Evolutionary conservation across 2,888 invertebrate genomes (phyloP).

Genomic region (Cosmopolites sordidus): DNA sequence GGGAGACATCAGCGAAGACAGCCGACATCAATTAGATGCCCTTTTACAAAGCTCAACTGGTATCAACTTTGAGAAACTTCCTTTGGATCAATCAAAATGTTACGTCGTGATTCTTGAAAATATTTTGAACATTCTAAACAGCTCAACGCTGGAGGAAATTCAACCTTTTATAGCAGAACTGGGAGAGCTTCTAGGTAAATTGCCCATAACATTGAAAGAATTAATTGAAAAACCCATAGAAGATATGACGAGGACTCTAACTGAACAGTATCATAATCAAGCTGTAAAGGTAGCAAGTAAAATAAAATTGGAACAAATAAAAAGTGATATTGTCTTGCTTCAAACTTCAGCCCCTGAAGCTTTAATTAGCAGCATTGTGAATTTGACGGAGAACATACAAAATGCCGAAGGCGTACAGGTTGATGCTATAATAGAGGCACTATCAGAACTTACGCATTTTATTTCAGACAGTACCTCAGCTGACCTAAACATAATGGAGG

Average conservation of each 20-base stretch:
- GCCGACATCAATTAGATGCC: neutral
- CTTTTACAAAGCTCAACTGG: neutral
- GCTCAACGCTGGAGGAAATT: neutral
- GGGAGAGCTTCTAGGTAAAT: neutral
- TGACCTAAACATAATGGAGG: constrained; percentile 1
- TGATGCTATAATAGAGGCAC: constrained; percentile 16
- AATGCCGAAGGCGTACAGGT: constrained; percentile 3
- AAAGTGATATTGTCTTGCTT: constrained; percentile 18
- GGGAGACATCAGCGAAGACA: neutral
- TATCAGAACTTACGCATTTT: constrained; percentile 15
- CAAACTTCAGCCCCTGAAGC: constrained; percentile 11
- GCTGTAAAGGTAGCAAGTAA: neutral
- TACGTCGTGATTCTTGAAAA: neutral
- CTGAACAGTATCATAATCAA: neutral
- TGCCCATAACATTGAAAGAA: neutral
- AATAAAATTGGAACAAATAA: constrained; percentile 15
- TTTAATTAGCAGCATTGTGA: constrained; percentile 11
- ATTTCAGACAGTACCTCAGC: constrained; percentile 4
- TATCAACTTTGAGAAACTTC: neutral
- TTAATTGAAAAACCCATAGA: neutral
- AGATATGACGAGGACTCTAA: neutral
- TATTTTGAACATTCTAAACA: neutral
- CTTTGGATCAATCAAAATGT: neutral
- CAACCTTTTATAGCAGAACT: neutral
- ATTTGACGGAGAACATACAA: constrained; percentile 15